Conservation (phyloP, 2,113 vertebrate species). For the Chauna torquata region DNA sequence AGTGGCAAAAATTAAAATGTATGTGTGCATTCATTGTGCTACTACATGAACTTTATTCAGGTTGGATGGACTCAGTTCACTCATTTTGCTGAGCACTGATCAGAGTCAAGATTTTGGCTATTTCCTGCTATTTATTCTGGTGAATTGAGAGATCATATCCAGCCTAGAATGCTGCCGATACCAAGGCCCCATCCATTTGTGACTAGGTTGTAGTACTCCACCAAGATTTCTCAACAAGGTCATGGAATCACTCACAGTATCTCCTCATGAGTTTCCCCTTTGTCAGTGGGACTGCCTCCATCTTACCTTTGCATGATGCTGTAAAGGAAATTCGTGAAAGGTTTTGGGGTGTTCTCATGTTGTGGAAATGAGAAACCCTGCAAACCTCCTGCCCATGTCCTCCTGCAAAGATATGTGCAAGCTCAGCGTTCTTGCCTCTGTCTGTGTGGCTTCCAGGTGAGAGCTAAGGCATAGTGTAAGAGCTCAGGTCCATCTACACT, state of each 20-base stretch:
- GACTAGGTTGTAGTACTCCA: background rate
- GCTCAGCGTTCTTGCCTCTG: background rate
- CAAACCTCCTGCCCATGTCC: background rate
- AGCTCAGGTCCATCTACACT: background rate
- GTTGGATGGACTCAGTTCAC: background rate
- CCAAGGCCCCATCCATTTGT: background rate
- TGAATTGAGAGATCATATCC: background rate
- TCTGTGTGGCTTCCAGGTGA: background rate
- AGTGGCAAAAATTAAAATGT: background rate
- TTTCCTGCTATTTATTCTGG: background rate
- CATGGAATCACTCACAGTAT: background rate
- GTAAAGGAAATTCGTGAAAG: background rate
- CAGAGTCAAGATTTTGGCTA: background rate
- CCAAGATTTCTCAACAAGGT: background rate
- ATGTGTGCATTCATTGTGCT: background rate
- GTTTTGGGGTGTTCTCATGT: background rate
- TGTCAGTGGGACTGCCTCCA: background rate
- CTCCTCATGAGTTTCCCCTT: background rate
- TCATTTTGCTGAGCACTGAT: background rate
- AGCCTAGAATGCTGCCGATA: background rate
- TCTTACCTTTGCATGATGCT: background rate
- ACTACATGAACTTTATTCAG: background rate
- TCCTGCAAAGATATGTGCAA: background rate
- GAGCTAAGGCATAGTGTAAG: background rate
- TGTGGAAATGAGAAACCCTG: background rate